Base-by-base conservation (phyloP, 2,888 invertebrate species). In the Diachrysia chrysitis region DNA sequence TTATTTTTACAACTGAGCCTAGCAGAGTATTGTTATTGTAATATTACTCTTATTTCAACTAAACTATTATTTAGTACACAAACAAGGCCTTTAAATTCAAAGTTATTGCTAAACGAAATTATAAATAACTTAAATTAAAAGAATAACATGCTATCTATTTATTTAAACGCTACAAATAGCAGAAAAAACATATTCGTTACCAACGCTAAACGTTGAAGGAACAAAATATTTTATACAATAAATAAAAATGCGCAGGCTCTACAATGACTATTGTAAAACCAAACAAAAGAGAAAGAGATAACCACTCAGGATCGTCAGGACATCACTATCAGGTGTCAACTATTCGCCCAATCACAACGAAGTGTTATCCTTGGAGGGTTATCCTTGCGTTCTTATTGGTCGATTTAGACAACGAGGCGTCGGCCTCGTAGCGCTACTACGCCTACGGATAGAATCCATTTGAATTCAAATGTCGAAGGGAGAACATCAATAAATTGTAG, bases 371-470 rank as follows among this genome's bases (percentile, higher is more conserved):
- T 95, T 91, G 65, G 82, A 92, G 90, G 91, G 89, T 87, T 85
- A 94, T 94, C 92, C 93, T 93, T 87, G 83, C 56, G 69, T 81
- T 84, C 78, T 87, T 88, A 94, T 95, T 95, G 95, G 95, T 76
- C 66, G 87, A 72, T 72, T 82, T 69, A 94, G 94, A 95, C 88
- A 94, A 92, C 93, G n/a, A n/a, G n/a, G n/a, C n/a, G n/a, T n/a
- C n/a, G n/a, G 92, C 92, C 91, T 91, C 71, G 73, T 54, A 76
- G 81, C 84, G 86, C 72, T 69, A 90, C 93, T 91, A 90, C 93
- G 92, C 93, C 93, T 90, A 85, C 86, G 83, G 84, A 85, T 87
- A 85, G 88, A 89, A 91, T 89, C 89, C 92, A 94, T 93, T 95
- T 88, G 89, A 91, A 92, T 92, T 93, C 88, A 85, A 90, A 90